phyloP scores from a whole-genome alignment of 2,797 vertebrate species.

The Setipinna tenuifilis region DNA sequence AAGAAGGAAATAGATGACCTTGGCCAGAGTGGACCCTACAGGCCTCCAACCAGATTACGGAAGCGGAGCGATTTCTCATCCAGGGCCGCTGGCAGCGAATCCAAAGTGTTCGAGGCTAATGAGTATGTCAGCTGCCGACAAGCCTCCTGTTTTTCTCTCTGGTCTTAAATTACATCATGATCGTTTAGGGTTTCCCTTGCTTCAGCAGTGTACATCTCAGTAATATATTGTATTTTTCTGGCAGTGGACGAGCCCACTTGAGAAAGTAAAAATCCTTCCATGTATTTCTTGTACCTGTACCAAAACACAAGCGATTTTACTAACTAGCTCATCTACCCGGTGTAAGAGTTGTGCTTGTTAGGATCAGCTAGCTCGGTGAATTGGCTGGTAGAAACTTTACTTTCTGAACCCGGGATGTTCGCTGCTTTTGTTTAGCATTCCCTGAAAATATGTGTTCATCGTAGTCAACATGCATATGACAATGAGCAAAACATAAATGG shows the following conservation, averaged over 20 bases:
- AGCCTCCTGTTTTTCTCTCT: slow-evolving; percentile 7
- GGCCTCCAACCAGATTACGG: slow-evolving; percentile 82
- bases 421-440: too few species aligned
- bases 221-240: background rate
- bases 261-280: too few species aligned
- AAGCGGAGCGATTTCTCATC: slow-evolving; percentile 91
- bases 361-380: too few species aligned
- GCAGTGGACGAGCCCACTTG: too few species aligned
- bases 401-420: too few species aligned
- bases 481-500: background rate
- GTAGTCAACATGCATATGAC: too few species aligned
- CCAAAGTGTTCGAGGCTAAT: slow-evolving; percentile 87
- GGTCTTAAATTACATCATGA: background rate
- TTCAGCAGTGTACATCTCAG: background rate
- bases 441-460: too few species aligned
- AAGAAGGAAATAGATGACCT: slow-evolving; percentile 91
- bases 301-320: too few species aligned
- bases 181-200: background rate
- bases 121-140: slow-evolving; percentile 77
- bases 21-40: slow-evolving; percentile 86
- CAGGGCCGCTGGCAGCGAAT: slow-evolving; percentile 75
- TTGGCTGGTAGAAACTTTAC: too few species aligned
- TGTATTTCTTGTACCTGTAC: too few species aligned
- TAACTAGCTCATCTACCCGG: too few species aligned
- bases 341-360: too few species aligned